Percentiles rank a stretch among this genome's conserved stretches.
phyloP scores from a whole-genome alignment of 2,888 invertebrate species.

The Stenodema calcarata region DNA sequence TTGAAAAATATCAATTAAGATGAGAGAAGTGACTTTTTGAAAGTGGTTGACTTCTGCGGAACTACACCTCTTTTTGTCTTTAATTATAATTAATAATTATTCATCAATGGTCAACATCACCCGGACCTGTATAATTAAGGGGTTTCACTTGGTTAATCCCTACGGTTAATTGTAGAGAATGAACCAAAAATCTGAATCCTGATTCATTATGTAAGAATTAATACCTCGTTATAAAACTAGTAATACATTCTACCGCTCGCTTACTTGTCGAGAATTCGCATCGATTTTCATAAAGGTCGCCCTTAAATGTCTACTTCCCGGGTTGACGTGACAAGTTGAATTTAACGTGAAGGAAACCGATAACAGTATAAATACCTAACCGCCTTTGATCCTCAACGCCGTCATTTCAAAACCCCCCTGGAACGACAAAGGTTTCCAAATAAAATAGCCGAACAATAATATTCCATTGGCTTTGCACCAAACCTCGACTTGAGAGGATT shows the following conservation, averaged over 20 bases:
- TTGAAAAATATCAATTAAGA: no score
- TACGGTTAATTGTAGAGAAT: no score
- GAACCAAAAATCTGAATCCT: no score
- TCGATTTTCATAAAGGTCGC: background rate
- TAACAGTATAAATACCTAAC: background rate
- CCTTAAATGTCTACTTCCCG: background rate
- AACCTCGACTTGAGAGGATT: no score
- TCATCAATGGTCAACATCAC: no score
- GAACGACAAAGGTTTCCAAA: background rate
- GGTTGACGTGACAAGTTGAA: slow-evolving; percentile 16
- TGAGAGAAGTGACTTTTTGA: no score
- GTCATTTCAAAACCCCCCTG: background rate
- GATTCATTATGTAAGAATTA: background rate
- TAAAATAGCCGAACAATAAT: background rate
- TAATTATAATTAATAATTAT: no score
- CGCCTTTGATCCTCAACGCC: background rate
- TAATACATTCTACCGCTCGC: background rate
- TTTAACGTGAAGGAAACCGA: slow-evolving; percentile 6
- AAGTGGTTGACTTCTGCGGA: no score
- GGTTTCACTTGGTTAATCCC: no score
- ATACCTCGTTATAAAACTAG: background rate
- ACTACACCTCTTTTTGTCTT: no score
- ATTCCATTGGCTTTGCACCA: no score
- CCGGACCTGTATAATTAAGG: no score
- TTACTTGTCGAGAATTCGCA: background rate